Conservation (phyloP, 2,797 vertebrate species). For the Sciurus vulgaris region DNA sequence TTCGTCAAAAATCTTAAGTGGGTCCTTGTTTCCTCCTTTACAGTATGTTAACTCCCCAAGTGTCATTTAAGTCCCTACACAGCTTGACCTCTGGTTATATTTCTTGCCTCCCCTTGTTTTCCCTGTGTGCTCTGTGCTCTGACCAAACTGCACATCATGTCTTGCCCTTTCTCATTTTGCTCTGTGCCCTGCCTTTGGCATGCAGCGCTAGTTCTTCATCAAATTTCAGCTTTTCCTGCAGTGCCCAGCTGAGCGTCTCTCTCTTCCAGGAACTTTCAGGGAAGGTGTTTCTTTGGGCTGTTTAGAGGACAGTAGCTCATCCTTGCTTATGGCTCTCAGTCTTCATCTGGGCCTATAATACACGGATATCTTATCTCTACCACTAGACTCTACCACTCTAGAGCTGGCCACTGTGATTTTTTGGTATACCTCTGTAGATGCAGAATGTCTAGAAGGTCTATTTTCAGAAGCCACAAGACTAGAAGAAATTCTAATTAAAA, state of each 20-base stretch:
- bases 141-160: neutral
- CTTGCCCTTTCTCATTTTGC: too few relatives aligned
- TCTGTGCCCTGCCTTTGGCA: neutral
- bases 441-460: neutral
- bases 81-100: neutral
- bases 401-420: neutral
- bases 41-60: neutral
- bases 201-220: neutral
- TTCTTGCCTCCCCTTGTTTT: neutral
- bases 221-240: neutral
- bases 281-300: neutral
- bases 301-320: neutral
- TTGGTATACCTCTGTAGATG: neutral
- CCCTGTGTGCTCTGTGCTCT: neutral
- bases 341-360: neutral
- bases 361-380: neutral
- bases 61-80: fast-evolving
- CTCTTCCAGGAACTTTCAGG: neutral
- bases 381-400: too few relatives aligned
- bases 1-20: neutral
- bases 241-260: fast-evolving
- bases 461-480: neutral
- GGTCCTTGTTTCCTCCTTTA: neutral
- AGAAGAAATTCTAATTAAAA: neutral
- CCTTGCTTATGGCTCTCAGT: neutral